Evolutionary conservation across 1,140 invertebrate species (phyloP), one percentile per base, ranked within the genome.

Genomic region (Parapsyche elsis): DNA sequence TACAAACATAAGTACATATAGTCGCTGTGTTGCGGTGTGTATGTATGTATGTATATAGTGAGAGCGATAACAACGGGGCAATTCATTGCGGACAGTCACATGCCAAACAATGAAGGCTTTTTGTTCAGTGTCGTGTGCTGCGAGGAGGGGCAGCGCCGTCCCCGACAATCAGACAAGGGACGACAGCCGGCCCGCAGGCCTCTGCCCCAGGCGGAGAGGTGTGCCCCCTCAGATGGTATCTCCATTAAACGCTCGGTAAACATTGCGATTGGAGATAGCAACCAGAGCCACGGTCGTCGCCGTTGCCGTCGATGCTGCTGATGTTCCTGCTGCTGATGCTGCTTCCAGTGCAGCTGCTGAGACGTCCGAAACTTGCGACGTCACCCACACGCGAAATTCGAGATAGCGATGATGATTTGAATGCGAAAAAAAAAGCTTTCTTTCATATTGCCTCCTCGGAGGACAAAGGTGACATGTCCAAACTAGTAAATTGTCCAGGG

Each of bases 221-320:
- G 81, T 81, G 81, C 76, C 67, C 46, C 64, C 19, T 26, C 26
- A 57, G 81, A 81, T 81, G 78, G 14, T 79, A 81, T 81, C 81
- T 67, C 77, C 53, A 79, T 81, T 81, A 81, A 81, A 81, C 73
- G 81, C 53, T 81, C 57, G 78, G 81, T 81, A 79, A 81, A 81
- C 81, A 81, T 81, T 81, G 38, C 38, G 81, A 81, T 81, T 23
- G 59, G 23, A 45, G 81, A 81, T 81, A 81, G 10, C 1, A 16
- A 2, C 49, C 4, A 53, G 49, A 12, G 16, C 49, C 21, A 44
- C n/a, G 24, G 44, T 5, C 53, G 78, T 76, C 73, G 14, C 21
- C 7, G 12, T 26, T 53, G 49, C 49, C 16, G 49, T 16, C 12
- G 49, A 12, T 53, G 10, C 49, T 53, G 49, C 49, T 16, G 49